Evolutionary conservation across 2,113 vertebrate species (phyloP), one percentile per base, ranked within the genome.

Genomic region (Platysternon megacephalum): DNA sequence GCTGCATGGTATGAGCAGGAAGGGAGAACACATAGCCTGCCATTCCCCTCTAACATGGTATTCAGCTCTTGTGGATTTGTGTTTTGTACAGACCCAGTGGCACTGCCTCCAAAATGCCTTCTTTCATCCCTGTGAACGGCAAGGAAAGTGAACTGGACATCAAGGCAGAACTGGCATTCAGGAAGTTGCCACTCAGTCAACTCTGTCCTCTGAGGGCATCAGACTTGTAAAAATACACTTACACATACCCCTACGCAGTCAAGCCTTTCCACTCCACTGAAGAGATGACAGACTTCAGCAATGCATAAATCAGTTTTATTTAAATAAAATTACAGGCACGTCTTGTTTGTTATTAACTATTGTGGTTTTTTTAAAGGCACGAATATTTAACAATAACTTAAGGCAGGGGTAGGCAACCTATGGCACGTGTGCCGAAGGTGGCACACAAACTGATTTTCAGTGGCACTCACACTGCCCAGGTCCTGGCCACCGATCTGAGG

Each of bases 281-380:
- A 95, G 93, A 88, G 24, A 92, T 42, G 16, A 89, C 78, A 96
- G 84, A 83, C 46, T 17, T 86, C 35, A 92, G 78, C 76, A 6
- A 92, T 83, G 9, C 94, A 97, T 95, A 97, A 85, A 95, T 58
- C 91, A 35, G 39, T 91, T 97, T 97, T 97, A 97, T 97, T 97
- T 97, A 97, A 96, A 97, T 97, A 96, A 95, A 91, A 84, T 90
- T 91, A 97, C 87, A 97, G 17, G 21, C 48, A 9, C 79, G 79
- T 90, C 46, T 86, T 92, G 4, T 93, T 65, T 92, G 79, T 79
- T 53, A 88, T 86, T 92, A 80, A 86, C 81, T 83, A 88, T 49
- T 32, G 46, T 82, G 58, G 42, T 44, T 11, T 86, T 88, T 94
- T 56, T 92, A 58, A 94, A 95, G 68, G 92, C 96, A 97, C 94